Evolutionary conservation across 2,797 vertebrate species (phyloP).

Genomic region (Sebastes diploproa): DNA sequence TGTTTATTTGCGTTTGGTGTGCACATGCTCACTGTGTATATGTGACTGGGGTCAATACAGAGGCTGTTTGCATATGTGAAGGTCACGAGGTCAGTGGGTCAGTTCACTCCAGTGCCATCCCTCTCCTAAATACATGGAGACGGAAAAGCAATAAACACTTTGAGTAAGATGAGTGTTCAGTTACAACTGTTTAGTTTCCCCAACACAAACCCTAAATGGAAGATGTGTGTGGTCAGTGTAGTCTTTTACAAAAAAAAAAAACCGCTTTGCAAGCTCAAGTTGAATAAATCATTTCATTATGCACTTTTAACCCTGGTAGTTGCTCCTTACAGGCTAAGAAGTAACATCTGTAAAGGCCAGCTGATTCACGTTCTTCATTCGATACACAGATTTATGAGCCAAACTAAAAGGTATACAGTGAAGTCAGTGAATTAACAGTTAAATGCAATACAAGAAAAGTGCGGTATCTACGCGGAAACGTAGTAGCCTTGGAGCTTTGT

Average conservation of each 20-base stretch:
- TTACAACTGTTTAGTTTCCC: constrained; percentile 28
- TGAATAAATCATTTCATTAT: background rate
- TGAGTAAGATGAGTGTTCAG: constrained; percentile 19
- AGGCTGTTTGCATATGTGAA: constrained; percentile 39
- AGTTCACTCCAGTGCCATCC: constrained; percentile 31
- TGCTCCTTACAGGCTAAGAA: background rate
- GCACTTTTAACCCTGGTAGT: background rate
- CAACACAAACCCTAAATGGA: background rate
- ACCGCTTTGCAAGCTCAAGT: background rate
- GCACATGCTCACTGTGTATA: constrained; percentile 14
- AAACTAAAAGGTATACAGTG: background rate
- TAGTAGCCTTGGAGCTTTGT: background rate
- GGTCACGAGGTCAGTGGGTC: constrained; percentile 53
- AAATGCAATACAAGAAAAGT: background rate
- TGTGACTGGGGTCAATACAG: background rate
- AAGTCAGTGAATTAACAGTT: background rate
- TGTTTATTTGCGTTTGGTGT: constrained; percentile 54
- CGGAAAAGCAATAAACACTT: constrained; percentile 76
- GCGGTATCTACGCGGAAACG: background rate
- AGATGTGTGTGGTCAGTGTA: background rate
- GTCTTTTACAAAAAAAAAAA: background rate
- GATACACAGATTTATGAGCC: background rate
- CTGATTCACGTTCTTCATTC: background rate
- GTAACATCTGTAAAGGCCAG: background rate
- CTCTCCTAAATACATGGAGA: constrained; percentile 49